Conservation (phyloP, 2,888 invertebrate genomes). For the Acholoe squamosa region DNA sequence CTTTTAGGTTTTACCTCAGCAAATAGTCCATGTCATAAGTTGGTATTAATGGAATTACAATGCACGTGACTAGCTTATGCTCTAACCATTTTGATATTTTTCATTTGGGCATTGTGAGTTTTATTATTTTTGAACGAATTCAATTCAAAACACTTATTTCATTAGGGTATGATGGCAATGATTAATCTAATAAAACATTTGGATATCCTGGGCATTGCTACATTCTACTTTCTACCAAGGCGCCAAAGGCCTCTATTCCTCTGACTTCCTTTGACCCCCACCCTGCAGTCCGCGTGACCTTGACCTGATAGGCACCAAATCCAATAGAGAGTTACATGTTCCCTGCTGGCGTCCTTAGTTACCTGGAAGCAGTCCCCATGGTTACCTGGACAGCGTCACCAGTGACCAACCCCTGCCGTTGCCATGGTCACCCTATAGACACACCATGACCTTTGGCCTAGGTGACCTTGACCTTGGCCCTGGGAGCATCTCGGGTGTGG, state of each 20-base stretch:
- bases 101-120: no score
- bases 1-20: no score
- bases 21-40: no score
- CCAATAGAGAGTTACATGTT: background rate
- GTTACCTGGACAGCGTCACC: conserved; percentile 19
- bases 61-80: no score
- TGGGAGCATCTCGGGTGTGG: background rate
- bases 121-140: no score
- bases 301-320: background rate
- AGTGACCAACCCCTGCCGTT: background rate
- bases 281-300: background rate
- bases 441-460: background rate
- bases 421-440: background rate
- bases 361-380: background rate
- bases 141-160: no score
- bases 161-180: no score
- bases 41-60: no score
- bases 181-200: no score
- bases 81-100: no score
- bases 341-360: background rate
- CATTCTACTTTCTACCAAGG: no score
- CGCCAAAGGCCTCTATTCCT: background rate
- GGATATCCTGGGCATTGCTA: no score
- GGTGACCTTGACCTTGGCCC: conserved; percentile 15
- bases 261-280: background rate